These are phyloP conservation scores for Erebia aethiops DNA, from an alignment of 2,888 invertebrate species.

Conservation along the genomic window DNA sequence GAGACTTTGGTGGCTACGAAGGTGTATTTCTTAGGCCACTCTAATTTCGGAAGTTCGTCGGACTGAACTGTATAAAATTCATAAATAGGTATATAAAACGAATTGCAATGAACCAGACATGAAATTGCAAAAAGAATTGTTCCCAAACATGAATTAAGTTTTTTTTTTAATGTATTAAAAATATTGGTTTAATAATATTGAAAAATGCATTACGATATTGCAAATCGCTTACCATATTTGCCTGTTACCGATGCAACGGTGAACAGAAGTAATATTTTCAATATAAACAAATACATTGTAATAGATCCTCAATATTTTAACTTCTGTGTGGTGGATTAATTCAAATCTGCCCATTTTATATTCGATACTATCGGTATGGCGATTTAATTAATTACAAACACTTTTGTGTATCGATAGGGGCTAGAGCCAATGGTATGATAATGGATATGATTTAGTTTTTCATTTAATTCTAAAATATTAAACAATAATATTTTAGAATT, in stretches of 20 bases:
- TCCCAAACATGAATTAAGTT: too few relatives aligned
- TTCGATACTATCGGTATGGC: constrained; percentile 7
- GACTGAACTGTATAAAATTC: background rate
- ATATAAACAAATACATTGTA: constrained; percentile 30
- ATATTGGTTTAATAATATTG: background rate
- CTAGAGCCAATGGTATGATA: constrained; percentile 4
- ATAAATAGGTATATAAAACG: too few relatives aligned
- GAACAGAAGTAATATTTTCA: constrained; percentile 32
- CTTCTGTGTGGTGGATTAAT: constrained; percentile 16
- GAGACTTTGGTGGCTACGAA: constrained; percentile 54
- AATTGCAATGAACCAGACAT: too few relatives aligned
- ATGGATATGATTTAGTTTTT: constrained; percentile 10
- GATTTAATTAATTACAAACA: constrained; percentile 30
- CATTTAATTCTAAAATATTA: too few relatives aligned
- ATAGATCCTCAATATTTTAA: constrained; percentile 12
- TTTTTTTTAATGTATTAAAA: background rate
- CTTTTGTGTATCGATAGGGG: background rate
- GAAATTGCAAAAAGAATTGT: too few relatives aligned
- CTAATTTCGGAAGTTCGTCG: constrained; percentile 37
- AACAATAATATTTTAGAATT: too few relatives aligned
- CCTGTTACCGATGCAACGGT: constrained; percentile 27
- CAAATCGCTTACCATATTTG: constrained; percentile 33
- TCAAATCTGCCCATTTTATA: constrained; percentile 26
- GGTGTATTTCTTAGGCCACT: constrained; percentile 55
- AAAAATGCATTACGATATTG: constrained; percentile 5